Evolutionary conservation across 35 echinoderm and acorn worm species (phyloP), one percentile per base, ranked within the genome.

Genomic region (Patiria miniata): DNA sequence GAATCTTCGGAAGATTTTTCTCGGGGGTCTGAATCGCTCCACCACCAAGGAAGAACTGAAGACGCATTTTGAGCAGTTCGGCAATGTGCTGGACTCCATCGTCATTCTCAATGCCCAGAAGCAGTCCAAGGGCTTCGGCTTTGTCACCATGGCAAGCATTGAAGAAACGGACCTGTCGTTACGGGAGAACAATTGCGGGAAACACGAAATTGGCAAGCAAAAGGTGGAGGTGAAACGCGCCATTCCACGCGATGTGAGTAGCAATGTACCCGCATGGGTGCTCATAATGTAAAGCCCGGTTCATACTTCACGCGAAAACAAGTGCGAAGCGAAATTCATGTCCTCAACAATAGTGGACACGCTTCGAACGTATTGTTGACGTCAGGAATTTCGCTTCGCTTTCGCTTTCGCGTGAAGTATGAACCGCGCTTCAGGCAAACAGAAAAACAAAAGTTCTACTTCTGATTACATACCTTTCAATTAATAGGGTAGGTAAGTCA

Each of bases 1-100:
- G 65, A 73, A 73, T 73, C 65, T 73, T 7, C 2, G 65, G 26
- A 73, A 73, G 65, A 73, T 73, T 4, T 73, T 73, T 73, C 65
- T 73, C 9, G 65, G 65, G 26, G 65, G 65, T 73, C 65, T 73
- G 26, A 73, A 73, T 10, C 65, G 65, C 2, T 26, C 65, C 29
- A 73, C 65, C 7, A 73, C 65, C 15, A 34, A 32, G 26, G 34
- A 73, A 14, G 65, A 73, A 14, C 34, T 73, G 14, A 73, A 32
- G 65, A 34, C 23, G 34, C 65, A 73, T 3, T 73, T 73, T 36
- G 26, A 73, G 34, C 26, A 73, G 34, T 73, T 73, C 29, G 65
- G 65, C 29, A 30, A 26, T 14, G 65, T 73, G 12, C 21, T 14
- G 65, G 65, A 73, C n/a, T 73, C 26, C 29, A 34, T 73, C 65